Evolutionary conservation across 2,888 invertebrate species (phyloP), one percentile per base, ranked within the genome.

Genomic region (Ormyrus nitidulus): DNA sequence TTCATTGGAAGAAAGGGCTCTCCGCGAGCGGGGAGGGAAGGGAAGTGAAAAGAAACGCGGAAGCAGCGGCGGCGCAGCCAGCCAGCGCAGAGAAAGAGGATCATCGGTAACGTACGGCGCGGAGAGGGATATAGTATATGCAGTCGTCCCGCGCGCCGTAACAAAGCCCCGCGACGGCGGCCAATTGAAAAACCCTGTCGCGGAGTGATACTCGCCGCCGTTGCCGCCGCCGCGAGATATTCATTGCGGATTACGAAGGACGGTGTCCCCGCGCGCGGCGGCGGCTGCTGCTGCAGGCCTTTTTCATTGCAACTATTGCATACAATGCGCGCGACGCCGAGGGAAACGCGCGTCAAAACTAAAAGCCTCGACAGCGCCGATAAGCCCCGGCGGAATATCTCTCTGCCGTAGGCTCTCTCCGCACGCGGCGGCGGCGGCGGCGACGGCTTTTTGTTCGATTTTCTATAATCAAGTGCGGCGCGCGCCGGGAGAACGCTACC

Each of bases 181-280:
- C 83, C 86, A 84, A 87, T 88, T 87, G 88, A 88, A 88, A 88
- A 88, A 88, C 66, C 71, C 44, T 86, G 86, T 77, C 77, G 69
- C 64, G 6, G 83, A 86, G 13, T 19, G 83, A 86, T 85, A 81
- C 82, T 75, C 79, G 58, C 59, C 48, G 53, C 53, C 11, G 70
- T 8, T 8, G 5, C 59, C 9, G 81, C 76, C 75, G 34, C 76
- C 84, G 65, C 13, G 76, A 76, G 83, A 86, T 85, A 85, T 85
- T 85, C 83, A 83, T 83, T 82, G 80, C 83, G 83, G 83, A 84
- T 86, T 84, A 83, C 79, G 34, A 10, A 1, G 2, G 13, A 34
- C 10, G 80, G 34, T 34, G 4, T 4, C 34, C 34, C 34, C 34
- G 53, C 34, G 53, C 34, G 44, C 34, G 65, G 44, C 54, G 1